Evolutionary conservation across 2,113 vertebrate genomes (phyloP).

Genomic region (Hyperopisus bebe): DNA sequence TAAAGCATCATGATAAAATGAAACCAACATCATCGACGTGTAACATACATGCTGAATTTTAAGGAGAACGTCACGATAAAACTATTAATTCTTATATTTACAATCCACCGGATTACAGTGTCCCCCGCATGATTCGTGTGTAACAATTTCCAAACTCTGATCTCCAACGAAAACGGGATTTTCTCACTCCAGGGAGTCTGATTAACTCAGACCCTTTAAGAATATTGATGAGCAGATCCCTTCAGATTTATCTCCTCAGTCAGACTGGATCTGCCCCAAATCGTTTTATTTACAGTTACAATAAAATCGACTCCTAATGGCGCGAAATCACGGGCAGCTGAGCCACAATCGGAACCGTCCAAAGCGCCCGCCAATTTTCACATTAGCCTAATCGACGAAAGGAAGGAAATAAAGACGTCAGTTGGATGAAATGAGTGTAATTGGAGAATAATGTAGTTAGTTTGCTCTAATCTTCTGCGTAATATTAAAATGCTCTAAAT

Average conservation of each 20-base stretch:
- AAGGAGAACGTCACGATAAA: constrained; percentile 40
- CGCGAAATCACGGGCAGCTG: constrained; percentile 67
- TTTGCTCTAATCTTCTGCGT: constrained; percentile 79
- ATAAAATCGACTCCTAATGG: constrained; percentile 62
- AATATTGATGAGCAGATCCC: constrained; percentile 69
- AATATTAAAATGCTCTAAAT: constrained; percentile 78
- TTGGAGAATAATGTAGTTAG: constrained; percentile 83
- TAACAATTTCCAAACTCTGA: constrained; percentile 48
- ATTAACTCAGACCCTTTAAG: constrained; percentile 61
- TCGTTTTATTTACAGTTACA: constrained; percentile 73
- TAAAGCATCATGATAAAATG: not conserved
- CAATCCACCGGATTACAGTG: constrained; percentile 56
- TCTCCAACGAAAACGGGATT: constrained; percentile 53
- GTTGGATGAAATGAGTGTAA: constrained; percentile 80
- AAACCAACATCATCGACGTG: not conserved
- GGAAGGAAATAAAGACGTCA: constrained; percentile 80
- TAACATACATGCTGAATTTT: constrained; percentile 34
- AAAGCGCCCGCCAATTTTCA: constrained; percentile 77
- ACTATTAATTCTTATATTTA: constrained; percentile 33
- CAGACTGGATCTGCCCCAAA: constrained; percentile 61
- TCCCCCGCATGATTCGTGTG: constrained; percentile 45
- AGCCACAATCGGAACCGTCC: constrained; percentile 71
- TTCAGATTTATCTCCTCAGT: constrained; percentile 60
- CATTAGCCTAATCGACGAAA: constrained; percentile 80
- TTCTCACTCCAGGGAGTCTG: constrained; percentile 34